Base-by-base conservation (phyloP, 2,113 vertebrate species). In the Passer montanus region DNA sequence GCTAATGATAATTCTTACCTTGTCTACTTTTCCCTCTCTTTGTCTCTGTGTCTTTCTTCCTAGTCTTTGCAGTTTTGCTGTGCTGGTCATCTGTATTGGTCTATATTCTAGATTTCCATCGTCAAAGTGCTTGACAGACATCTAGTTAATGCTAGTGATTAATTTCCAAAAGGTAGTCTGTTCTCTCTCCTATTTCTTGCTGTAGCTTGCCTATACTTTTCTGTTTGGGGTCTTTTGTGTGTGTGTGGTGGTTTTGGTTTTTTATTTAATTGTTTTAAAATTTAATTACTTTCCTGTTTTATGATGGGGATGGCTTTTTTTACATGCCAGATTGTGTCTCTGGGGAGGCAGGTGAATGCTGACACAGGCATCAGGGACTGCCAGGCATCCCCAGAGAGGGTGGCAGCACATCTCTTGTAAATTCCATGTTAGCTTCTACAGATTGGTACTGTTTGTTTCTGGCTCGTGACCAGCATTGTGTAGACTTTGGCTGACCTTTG, bases 91-190 rank as follows among this genome's bases (percentile, higher is more conserved):
- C 92, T 96, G 44, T 89, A 53, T 95, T 90, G 90, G 64, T 93
- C 80, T 95, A 30, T 93, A 92, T 90, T 92, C 80, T 95, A 95
- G 93, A 92, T 92, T 96, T 94, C 83, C 83, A 55, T 84, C 83
- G 0, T 90, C 83, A 94, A 86, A 94, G 73, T 94, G 58, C 92
- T 96, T 96, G 86, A 43, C 85, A 95, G 90, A 93, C 93, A 95
- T 90, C 93, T 96, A 96, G 83, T 96, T 97, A 92, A 94, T 80
- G 41, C 80, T 93, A 97, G 90, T 89, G 85, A 90, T 95, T 95
- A 93, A 92, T 96, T 87, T 68, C 76, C 66, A 78, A 85, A 90
- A 97, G 92, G 93, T 96, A 96, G 93, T 84, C 56, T 81, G 52
- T 87, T 93, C 83, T 95, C 75, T 91, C 75, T 95, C 90, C 82